These are phyloP conservation scores for Triplophysa siluroides DNA, from an alignment of 2,113 vertebrate genomes.

Conservation along the genomic window DNA sequence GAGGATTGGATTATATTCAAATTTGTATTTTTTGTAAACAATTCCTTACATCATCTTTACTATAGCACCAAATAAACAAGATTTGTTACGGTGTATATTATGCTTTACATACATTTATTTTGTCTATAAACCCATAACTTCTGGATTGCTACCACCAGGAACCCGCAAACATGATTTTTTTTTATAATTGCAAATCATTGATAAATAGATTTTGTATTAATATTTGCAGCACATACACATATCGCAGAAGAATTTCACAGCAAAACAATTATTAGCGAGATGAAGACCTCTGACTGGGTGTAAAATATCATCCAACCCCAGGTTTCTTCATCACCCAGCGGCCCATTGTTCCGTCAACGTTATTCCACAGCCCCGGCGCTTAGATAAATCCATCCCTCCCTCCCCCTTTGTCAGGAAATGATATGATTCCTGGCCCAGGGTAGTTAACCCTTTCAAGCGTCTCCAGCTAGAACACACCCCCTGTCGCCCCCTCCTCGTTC, in stretches of 20 bases:
- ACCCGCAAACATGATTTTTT: not conserved
- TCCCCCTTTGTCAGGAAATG: conserved; percentile 54
- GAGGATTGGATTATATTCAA: too few species aligned
- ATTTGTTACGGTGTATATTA: too few species aligned
- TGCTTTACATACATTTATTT: not conserved
- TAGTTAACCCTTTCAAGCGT: conserved; percentile 66
- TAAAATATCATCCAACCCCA: conserved; percentile 6
- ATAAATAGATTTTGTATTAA: too few species aligned
- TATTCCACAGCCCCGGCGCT: conserved; percentile 43
- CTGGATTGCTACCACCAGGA: not conserved
- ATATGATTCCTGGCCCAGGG: conserved; percentile 56
- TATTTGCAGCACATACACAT: not conserved
- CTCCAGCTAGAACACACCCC: conserved; percentile 47
- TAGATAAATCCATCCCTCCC: not conserved
- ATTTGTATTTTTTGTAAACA: too few species aligned
- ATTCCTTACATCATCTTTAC: too few species aligned
- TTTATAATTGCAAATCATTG: too few species aligned
- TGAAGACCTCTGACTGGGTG: conserved; percentile 7
- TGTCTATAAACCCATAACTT: not conserved
- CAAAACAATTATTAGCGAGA: not conserved
- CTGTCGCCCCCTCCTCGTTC: conserved; percentile 51
- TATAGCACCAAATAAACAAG: too few species aligned
- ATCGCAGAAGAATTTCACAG: not conserved
- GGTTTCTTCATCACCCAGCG: not conserved
- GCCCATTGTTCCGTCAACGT: conserved; percentile 19